Conservation (phyloP, 2,113 vertebrate species). For the Phylloscopus trochiloides region DNA sequence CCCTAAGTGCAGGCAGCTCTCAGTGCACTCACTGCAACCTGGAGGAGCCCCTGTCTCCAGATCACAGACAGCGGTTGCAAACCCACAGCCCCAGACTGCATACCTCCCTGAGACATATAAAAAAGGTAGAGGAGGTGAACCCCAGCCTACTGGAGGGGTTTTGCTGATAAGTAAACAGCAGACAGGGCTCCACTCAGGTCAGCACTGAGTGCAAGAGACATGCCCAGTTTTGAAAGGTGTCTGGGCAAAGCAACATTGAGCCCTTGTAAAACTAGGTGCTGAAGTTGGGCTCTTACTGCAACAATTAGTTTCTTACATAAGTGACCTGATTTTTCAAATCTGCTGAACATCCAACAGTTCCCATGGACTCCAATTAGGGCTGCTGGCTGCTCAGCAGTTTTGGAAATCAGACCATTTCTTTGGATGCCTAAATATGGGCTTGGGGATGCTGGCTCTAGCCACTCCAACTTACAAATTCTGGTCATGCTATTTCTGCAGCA, state of each 20-base stretch:
- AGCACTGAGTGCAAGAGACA: neutral
- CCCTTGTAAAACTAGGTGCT: neutral
- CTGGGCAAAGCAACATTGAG: neutral
- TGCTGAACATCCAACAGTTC: neutral
- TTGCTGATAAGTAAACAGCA: neutral
- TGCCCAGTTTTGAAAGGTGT: neutral
- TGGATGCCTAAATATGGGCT: neutral
- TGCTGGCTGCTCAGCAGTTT: conserved; percentile 30
- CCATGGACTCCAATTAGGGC: conserved; percentile 29
- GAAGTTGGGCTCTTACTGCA: neutral
- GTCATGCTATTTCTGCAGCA: neutral
- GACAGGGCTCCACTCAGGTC: neutral
- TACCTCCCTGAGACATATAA: fast-evolving
- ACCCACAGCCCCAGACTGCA: fast-evolving
- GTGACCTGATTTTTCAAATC: conserved; percentile 48
- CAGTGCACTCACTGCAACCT: fast-evolving
- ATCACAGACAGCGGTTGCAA: neutral
- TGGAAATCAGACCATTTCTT: conserved; percentile 31
- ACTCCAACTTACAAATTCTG: neutral
- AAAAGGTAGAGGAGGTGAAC: neutral
- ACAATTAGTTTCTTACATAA: conserved; percentile 49
- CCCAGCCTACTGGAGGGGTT: fast-evolving
- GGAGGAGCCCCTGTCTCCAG: neutral
- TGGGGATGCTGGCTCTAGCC: neutral
- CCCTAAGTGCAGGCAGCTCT: fast-evolving